Conservation (phyloP, 2,797 vertebrate species). For the Margarornis squamiger region DNA sequence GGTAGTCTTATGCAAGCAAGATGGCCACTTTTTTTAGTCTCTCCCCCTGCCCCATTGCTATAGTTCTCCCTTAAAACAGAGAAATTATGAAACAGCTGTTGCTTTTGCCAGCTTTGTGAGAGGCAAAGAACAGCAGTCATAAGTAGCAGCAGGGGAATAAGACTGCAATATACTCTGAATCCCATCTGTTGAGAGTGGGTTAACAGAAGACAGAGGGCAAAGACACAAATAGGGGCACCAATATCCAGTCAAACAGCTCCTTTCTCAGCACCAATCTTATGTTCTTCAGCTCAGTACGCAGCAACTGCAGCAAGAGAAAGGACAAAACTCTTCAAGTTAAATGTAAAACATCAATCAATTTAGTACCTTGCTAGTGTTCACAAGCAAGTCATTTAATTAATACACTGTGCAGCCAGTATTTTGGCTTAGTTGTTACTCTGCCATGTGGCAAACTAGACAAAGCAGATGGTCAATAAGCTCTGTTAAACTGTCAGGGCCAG, state of each 20-base stretch:
- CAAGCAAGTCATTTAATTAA: conserved; percentile 33
- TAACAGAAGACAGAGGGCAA: not conserved
- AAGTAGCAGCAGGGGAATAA: conserved; percentile 39
- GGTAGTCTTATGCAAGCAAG: not conserved
- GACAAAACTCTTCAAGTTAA: not conserved
- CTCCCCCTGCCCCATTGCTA: too few relatives aligned
- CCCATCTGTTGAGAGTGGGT: conserved; percentile 45
- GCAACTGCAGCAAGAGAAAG: not conserved
- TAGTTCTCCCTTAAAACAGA: not conserved
- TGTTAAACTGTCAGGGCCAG: conserved; percentile 59
- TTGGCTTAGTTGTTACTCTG: conserved; percentile 53
- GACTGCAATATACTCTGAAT: not conserved
- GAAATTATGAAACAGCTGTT: conserved; percentile 52
- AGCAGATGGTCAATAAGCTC: conserved; percentile 73
- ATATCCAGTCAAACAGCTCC: not conserved
- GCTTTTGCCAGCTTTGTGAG: conserved; percentile 38
- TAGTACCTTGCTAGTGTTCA: not conserved
- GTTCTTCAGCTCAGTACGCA: not conserved
- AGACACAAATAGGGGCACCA: not conserved
- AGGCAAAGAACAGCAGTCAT: conserved; percentile 29
- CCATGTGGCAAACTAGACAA: conserved; percentile 72
- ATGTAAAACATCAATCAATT: not conserved
- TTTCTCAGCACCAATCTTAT: not conserved
- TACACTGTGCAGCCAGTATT: conserved; percentile 36
- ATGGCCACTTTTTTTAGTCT: not conserved